Evolutionary conservation across 2,888 invertebrate species (phyloP).

Genomic region (Morpho helenor): DNA sequence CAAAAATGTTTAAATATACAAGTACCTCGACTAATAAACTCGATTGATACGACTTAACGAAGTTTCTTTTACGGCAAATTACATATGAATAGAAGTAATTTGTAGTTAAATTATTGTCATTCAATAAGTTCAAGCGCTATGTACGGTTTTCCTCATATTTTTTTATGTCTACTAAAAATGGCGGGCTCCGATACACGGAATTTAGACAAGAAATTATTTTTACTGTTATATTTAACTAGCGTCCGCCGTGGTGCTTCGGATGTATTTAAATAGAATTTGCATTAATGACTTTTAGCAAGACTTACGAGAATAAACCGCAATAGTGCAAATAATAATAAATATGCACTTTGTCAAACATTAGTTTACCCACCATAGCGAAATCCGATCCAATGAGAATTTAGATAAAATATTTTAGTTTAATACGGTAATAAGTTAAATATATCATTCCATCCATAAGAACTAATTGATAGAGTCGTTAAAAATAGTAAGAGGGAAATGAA

Average conservation of each 20-base stretch:
- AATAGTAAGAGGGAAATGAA: too few species aligned
- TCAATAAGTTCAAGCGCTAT: not conserved
- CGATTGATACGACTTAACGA: slow-evolving; percentile 5
- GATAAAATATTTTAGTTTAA: too few species aligned
- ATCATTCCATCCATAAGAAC: too few species aligned
- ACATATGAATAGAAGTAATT: slow-evolving; percentile 3
- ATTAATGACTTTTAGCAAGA: slow-evolving; percentile 11
- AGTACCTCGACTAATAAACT: not conserved
- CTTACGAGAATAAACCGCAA: slow-evolving; percentile 3
- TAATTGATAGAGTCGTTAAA: too few species aligned
- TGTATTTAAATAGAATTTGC: slow-evolving; percentile 15
- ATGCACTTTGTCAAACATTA: not conserved
- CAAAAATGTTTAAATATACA: too few species aligned
- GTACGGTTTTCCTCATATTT: not conserved
- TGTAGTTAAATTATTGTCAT: too few species aligned
- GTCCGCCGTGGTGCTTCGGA: slow-evolving; percentile 1
- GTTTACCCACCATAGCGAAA: not conserved
- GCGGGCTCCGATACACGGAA: not conserved
- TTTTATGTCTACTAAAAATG: slow-evolving; percentile 1
- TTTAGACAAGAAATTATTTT: slow-evolving; percentile 6
- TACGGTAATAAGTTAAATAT: too few species aligned
- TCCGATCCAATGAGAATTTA: too few species aligned
- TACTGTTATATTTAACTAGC: slow-evolving; percentile 14
- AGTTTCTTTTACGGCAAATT: slow-evolving; percentile 6
- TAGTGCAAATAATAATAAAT: slow-evolving; percentile 8